Evolutionary conservation across 2,113 vertebrate genomes (phyloP), one percentile per base, ranked within the genome.

Genomic region (Lagopus muta): DNA sequence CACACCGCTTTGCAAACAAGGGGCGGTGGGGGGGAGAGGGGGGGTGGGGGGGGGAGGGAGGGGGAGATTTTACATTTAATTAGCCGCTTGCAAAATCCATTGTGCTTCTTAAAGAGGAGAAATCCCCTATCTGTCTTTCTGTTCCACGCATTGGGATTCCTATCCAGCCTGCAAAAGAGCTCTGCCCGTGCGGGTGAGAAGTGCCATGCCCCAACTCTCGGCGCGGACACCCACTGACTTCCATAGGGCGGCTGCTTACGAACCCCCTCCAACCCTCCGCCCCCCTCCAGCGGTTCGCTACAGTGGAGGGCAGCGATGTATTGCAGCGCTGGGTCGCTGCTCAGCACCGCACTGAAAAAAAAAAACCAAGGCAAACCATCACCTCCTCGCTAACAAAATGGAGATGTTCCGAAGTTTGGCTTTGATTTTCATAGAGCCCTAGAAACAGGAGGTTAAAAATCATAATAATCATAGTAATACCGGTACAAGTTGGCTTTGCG

Each of bases 31-130:
- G 32, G n/a, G 8, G 13, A 7, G 6, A 6, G 42, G 42, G 13
- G 17, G 34, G n/a, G 40, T 10, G 42, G 15, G 42, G 17, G 17
- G 32, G n/a, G 6, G 16, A 17, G 6, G 42, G 17, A 11, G 34
- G n/a, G 6, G 18, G 19, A 5, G 21, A 86, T 45, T 42, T 87
- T 87, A 69, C 17, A 3, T 43, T 92, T 88, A 82, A 94, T 91
- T 94, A 92, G 71, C 60, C 22, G 57, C 74, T 93, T 90, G 87
- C 92, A 95, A 93, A 96, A 86, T 36, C 89, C 61, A 82, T 82
- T 85, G 91, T 76, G 50, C 47, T 94, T 76, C 67, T 76, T 64
- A 72, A 91, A 89, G 82, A 78, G 86, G 87, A 64, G 82, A 96
- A 93, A 86, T 93, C 60, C 75, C 74, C 83, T 61, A 55, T 73